Evolutionary conservation across 2,113 vertebrate species (phyloP), one percentile per base, ranked within the genome.

Genomic region (Notiomystis cincta): DNA sequence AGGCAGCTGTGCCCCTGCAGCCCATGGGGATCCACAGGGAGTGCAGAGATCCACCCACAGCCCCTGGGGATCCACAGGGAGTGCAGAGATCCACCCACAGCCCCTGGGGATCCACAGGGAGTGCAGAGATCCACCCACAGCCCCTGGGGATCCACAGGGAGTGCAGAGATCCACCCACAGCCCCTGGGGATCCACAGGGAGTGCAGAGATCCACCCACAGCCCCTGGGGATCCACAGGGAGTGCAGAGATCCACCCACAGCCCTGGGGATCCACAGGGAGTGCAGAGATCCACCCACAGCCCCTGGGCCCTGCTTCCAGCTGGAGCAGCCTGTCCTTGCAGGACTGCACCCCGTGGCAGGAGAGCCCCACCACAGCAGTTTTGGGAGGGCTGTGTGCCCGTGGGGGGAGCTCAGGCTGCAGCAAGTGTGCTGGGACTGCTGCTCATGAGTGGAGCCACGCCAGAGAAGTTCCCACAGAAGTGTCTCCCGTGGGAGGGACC

Each of bases 361-460:
- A n/a, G n/a, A n/a, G n/a, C 51, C 51, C 15, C 4, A 7, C 7
- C 5, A 3, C 51, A 38, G 53, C 56, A 40, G 37, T 14, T 2
- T 25, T n/a, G 50, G 51, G 22, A n/a, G 69, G 28, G 20, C 69
- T 40, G 15, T 18, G 50, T 40, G 50, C 37, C 69, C 23, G 0
- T 33, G 23, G 69, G 16, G 11, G 72, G 13, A 16, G 15, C 21
- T 31, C 73, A 13, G 3, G 2, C 2, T 16, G 19, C 53, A 38
- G 53, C 56, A 48, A 33, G 6, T n/a, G 14, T 10, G 21, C 8
- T 3, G n/a, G 27, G 37, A 23, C 61, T 65, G 61, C 48, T 31
- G 75, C 48, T 44, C 4, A 0, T 18, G 48, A 44, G 4, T 54
- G 61, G 38, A 44, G 3, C 77, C 33, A 20, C 0, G 9, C 6